Evolutionary conservation across 1,140 invertebrate species (phyloP).

Genomic region (Drosophila equinoxialis): DNA sequence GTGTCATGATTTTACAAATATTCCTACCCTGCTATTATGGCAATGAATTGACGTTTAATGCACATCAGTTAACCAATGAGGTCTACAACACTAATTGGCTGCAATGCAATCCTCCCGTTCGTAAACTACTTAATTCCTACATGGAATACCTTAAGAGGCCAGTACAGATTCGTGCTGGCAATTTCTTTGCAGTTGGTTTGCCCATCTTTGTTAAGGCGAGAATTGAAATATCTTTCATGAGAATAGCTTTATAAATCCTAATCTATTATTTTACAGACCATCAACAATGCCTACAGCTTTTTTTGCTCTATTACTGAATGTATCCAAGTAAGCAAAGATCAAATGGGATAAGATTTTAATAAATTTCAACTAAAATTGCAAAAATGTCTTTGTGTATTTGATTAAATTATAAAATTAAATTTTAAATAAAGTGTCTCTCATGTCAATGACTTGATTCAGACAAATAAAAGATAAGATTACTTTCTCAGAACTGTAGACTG

Average conservation of each 20-base stretch:
- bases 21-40: constrained; percentile 73
- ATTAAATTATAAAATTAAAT: no score
- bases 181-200: constrained; percentile 71
- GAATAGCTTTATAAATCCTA: neutral
- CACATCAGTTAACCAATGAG: constrained; percentile 57
- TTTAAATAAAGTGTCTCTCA: no score
- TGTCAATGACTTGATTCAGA: no score
- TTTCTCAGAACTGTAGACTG: no score
- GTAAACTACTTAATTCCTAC: constrained; percentile 60
- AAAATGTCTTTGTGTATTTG: no score
- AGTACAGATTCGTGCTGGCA: constrained; percentile 55
- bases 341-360: neutral
- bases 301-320: constrained; percentile 68
- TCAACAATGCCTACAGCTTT: constrained; percentile 78
- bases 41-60: constrained; percentile 68
- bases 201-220: constrained; percentile 73
- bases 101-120: constrained; percentile 29
- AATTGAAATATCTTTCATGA: neutral
- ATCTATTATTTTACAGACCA: constrained; percentile 47
- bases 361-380: neutral
- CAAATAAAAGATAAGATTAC: no score
- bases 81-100: constrained; percentile 72
- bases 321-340: constrained; percentile 43
- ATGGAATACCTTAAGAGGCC: constrained; percentile 73
- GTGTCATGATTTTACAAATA: constrained; percentile 73